Evolutionary conservation across 2,113 vertebrate genomes (phyloP).

Genomic region (Melanocharis versteri): DNA sequence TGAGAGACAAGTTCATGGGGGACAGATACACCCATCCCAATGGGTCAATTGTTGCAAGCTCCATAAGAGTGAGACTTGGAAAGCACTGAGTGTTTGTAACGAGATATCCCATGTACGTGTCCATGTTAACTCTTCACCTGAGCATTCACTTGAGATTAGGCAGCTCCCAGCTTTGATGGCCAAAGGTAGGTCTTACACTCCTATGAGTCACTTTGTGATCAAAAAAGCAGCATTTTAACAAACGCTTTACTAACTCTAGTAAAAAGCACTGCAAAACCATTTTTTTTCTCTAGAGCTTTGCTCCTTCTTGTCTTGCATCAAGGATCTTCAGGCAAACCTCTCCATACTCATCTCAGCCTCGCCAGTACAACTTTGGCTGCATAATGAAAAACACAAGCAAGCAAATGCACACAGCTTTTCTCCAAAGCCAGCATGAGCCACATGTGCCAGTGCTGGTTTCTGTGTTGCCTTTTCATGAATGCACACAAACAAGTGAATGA

Average conservation of each 20-base stretch:
- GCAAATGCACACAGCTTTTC: not conserved
- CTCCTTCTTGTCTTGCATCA: not conserved
- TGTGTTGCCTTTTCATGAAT: not conserved
- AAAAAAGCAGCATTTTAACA: not conserved
- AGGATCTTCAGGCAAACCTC: not conserved
- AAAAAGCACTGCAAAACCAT: not conserved
- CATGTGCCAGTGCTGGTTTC: not conserved
- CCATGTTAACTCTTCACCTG: not conserved
- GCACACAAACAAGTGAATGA: not conserved
- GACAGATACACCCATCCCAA: accelerated
- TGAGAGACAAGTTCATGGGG: not conserved
- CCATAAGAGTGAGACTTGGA: not conserved
- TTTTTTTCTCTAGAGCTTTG: not conserved
- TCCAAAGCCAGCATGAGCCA: accelerated
- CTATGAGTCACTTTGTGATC: not conserved
- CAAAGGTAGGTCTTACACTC: not conserved
- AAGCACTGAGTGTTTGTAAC: not conserved
- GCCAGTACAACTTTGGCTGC: not conserved
- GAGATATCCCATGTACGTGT: not conserved
- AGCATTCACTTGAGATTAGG: not conserved
- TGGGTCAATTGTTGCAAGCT: not conserved
- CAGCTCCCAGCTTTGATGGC: not conserved
- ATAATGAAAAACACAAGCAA: not conserved
- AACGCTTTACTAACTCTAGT: not conserved
- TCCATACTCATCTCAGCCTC: not conserved